A percentile compares a stretch with the other conserved stretches of the same genome.
These are phyloP conservation scores for Nemoura dubitans DNA, from an alignment of 2,888 invertebrate genomes.

Conservation along the genomic window DNA sequence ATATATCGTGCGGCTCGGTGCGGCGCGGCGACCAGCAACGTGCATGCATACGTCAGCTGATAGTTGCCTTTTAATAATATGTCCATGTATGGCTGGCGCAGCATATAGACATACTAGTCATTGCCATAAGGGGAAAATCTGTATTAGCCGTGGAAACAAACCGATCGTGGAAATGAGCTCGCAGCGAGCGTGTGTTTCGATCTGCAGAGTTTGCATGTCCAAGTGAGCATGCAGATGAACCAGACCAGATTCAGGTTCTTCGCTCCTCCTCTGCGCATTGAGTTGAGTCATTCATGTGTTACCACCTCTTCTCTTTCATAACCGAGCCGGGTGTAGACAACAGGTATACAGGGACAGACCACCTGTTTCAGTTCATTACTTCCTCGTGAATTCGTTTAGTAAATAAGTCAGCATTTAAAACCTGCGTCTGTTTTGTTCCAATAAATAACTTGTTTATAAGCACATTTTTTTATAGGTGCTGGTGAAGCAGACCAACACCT, in stretches of 20 bases:
- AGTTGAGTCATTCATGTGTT: background rate
- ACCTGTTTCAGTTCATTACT: background rate
- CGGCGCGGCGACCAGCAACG: background rate
- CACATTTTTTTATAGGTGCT: no score
- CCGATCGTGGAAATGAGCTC: conserved; percentile 40
- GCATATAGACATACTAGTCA: conserved; percentile 39
- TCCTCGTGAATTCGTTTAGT: background rate
- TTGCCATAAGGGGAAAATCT: conserved; percentile 44
- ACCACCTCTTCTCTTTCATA: conserved; percentile 24
- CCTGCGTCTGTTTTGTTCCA: background rate
- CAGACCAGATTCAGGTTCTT: background rate
- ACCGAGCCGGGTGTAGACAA: background rate
- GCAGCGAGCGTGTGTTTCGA: background rate
- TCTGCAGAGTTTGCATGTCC: conserved; percentile 22
- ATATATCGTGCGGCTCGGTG: conserved; percentile 37
- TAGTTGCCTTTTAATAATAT: conserved; percentile 19
- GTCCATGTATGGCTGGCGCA: conserved; percentile 34
- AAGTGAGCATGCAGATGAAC: conserved; percentile 36
- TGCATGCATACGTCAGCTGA: conserved; percentile 33
- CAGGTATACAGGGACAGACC: background rate
- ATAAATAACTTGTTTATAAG: background rate
- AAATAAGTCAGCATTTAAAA: background rate
- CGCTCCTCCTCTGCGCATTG: background rate
- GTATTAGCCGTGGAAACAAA: conserved; percentile 34
- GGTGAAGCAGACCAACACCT: no score